phyloP scores from a whole-genome alignment of 2,113 vertebrate species.

The Mormyrus iriodes region DNA sequence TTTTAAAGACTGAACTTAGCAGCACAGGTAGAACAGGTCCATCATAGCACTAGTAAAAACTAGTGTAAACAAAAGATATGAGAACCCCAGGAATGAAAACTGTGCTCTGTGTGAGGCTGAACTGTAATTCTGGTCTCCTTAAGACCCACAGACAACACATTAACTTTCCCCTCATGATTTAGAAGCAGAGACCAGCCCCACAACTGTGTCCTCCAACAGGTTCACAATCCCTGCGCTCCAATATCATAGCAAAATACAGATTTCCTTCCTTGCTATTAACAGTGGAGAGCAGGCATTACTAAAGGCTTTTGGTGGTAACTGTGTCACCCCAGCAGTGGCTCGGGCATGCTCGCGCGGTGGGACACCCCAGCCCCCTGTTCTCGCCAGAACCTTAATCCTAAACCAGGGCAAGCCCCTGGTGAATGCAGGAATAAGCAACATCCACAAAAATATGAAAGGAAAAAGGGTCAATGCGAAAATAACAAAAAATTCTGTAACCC shows the following conservation, averaged over 20 bases:
- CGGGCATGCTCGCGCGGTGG: constrained; percentile 50
- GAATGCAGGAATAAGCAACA: constrained; percentile 57
- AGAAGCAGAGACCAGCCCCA: constrained; percentile 28
- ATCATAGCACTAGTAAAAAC: constrained; percentile 38
- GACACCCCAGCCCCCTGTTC: constrained; percentile 40
- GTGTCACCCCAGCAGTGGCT: constrained; percentile 58
- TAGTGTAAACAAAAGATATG: constrained; percentile 58
- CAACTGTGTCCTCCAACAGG: constrained; percentile 50
- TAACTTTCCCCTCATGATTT: constrained; percentile 40
- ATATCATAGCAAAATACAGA: constrained; percentile 40
- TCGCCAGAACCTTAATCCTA: constrained; percentile 55
- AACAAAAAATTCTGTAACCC: constrained; percentile 55
- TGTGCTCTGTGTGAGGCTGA: constrained; percentile 40
- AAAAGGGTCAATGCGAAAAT: constrained; percentile 57
- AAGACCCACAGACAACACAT: constrained; percentile 37
- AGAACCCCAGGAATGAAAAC: constrained; percentile 41
- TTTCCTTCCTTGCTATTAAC: constrained; percentile 37
- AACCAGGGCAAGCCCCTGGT: constrained; percentile 70
- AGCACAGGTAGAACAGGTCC: constrained; percentile 58
- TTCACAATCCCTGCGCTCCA: constrained; percentile 41
- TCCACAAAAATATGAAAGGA: constrained; percentile 46
- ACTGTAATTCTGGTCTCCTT: constrained; percentile 19
- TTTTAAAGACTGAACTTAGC: constrained; percentile 48
- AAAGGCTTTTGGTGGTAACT: constrained; percentile 50
- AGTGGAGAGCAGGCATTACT: constrained; percentile 15